Conservation (phyloP, 92 coral and sea anemone genomes). For the Paragorgia papillata region DNA sequence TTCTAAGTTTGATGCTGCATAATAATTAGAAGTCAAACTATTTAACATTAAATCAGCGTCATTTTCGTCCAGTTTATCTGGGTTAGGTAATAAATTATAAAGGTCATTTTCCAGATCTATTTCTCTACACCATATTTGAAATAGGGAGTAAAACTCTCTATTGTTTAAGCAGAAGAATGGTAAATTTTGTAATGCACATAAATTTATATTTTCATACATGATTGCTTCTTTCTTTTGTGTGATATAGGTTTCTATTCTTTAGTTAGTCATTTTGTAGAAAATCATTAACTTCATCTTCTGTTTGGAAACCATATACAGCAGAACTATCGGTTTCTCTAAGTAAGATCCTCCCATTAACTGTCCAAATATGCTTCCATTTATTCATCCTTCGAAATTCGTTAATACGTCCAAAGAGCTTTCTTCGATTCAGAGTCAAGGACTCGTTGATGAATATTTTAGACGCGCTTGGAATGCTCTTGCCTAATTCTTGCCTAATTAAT, state of each 20-base stretch:
- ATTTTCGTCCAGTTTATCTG: constrained; percentile 52
- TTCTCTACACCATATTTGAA: background rate
- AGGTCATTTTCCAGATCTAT: constrained; percentile 40
- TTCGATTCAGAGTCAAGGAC: background rate
- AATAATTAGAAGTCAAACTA: constrained; percentile 40
- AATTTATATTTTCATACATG: no score
- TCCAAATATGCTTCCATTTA: background rate
- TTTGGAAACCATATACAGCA: background rate
- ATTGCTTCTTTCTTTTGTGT: no score
- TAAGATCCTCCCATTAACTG: background rate
- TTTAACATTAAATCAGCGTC: constrained; percentile 56
- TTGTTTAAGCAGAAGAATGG: background rate
- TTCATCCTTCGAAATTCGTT: background rate
- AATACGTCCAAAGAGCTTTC: background rate
- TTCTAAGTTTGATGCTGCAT: constrained; percentile 29
- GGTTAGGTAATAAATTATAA: constrained; percentile 52
- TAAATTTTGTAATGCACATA: no score
- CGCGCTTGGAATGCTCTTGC: no score
- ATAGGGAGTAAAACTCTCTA: background rate
- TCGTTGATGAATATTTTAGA: background rate
- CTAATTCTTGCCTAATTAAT: no score
- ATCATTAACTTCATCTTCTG: background rate
- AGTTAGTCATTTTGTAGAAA: background rate
- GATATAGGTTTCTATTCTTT: no score
- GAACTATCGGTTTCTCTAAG: background rate